Evolutionary conservation across 1,140 invertebrate species (phyloP), one percentile per base, ranked within the genome.

Genomic region (Xylocopa sonorina): DNA sequence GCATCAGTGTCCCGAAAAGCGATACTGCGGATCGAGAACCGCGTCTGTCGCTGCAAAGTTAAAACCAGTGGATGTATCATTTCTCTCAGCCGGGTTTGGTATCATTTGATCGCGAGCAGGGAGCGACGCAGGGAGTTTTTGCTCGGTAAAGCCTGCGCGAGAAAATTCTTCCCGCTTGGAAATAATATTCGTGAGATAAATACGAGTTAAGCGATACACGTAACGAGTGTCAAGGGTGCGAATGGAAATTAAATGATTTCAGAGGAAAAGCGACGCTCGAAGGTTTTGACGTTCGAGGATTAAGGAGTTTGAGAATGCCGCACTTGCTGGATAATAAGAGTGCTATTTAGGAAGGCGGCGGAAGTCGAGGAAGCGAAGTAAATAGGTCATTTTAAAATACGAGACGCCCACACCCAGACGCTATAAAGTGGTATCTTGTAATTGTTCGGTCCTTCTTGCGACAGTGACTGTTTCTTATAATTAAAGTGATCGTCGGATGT

Each of bases 371-470:
- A 4, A 38, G 66, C n/a, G 32, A 5, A 9, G 10, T 29, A 69
- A 69, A 41, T 41, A 69, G 51, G 34, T 67, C 34, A 38, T 43
- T 41, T 55, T 27, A 67, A 50, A 34, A 67, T 29, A 67, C 58
- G 34, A 60, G 34, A 38, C 64, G 14, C 29, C 55, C 18, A 3
- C 34, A 9, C 29, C 55, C 18, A 3, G n/a, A 9, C 7, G 10
- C 10, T 29, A 55, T 21, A 41, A 69, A 69, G 3, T 7, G 18
- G 4, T 41, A 41, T 55, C 67, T 27, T 14, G 34, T 69, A 69
- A 69, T 43, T 67, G 21, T 64, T 41, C 34, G n/a, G 50, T 55
- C 18, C 16, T 53, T 41, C 14, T 24, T 21, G 24, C 16, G n/a
- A 29, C 67, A 24, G 24, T 7, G n/a, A 32, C 18, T 2, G 34